Percentiles rank a stretch among this genome's conserved stretches.
Conservation (phyloP, 2,113 vertebrate species). For the Monopterus albus region DNA sequence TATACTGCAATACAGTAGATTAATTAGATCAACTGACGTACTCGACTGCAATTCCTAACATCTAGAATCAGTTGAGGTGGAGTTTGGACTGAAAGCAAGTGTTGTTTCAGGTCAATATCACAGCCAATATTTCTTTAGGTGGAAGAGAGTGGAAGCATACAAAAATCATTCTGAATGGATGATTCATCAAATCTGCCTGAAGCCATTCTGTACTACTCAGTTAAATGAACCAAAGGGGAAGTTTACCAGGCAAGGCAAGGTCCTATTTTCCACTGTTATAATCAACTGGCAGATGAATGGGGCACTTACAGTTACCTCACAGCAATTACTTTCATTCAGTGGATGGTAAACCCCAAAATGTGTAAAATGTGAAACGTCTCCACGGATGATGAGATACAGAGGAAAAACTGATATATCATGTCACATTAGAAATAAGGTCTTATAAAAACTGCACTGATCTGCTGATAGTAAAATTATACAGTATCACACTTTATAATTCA, state of each 20-base stretch:
- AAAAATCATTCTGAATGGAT: conserved; percentile 37
- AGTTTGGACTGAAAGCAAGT: conserved; percentile 2
- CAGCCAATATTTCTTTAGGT: conserved; percentile 30
- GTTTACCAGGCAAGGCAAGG: conserved; percentile 31
- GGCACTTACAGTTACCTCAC: conserved; percentile 30
- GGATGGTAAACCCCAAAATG: conserved; percentile 3
- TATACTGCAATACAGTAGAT: background rate
- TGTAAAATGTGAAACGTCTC: conserved; percentile 24
- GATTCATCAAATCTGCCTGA: conserved; percentile 45
- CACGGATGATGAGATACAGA: background rate
- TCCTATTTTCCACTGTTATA: background rate
- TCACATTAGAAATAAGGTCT: background rate
- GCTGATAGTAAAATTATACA: no score
- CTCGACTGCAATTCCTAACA: conserved; percentile 6
- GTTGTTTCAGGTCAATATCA: conserved; percentile 36
- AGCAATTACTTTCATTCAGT: conserved; percentile 23
- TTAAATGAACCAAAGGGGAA: conserved; percentile 47
- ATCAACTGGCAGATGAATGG: conserved; percentile 21
- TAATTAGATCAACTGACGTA: conserved; percentile 12
- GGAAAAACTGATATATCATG: background rate
- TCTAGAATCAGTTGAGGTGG: conserved; percentile 20
- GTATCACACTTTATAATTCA: background rate
- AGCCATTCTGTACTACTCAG: conserved; percentile 32
- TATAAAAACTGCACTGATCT: no score
- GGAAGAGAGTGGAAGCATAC: conserved; percentile 9